phyloP scores from a whole-genome alignment of 1,140 invertebrate species.

The Drosophila gunungcola region DNA sequence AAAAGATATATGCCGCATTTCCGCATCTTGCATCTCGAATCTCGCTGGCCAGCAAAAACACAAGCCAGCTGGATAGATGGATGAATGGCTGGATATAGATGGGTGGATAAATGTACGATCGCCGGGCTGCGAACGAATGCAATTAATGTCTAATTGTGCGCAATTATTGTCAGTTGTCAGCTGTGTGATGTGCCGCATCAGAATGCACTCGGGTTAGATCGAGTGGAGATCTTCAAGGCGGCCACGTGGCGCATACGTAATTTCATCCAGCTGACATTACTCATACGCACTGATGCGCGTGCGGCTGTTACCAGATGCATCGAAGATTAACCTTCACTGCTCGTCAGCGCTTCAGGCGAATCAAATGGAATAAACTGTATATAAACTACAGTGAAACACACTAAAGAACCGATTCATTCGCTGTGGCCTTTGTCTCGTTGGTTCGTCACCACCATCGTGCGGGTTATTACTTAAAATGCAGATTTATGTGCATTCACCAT shows the following conservation, averaged over 20 bases:
- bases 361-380: constrained; percentile 27
- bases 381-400: constrained; percentile 20
- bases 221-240: constrained; percentile 41
- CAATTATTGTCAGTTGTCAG: constrained; percentile 70
- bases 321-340: constrained; percentile 72
- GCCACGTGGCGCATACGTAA: constrained; percentile 76
- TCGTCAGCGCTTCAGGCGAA: constrained; percentile 17
- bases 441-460: constrained; percentile 16
- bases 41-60: constrained; percentile 37
- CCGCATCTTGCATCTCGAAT: constrained; percentile 61
- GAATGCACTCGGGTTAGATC: constrained; percentile 15
- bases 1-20: constrained; percentile 71
- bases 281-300: constrained; percentile 67
- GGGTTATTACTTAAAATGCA: constrained; percentile 79
- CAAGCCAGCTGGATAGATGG: constrained; percentile 44
- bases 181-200: constrained; percentile 44
- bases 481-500: constrained; percentile 73
- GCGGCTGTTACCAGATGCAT: constrained; percentile 31
- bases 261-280: constrained; percentile 48
- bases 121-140: constrained; percentile 69
- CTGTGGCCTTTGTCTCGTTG: constrained; percentile 49
- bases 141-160: constrained; percentile 82
- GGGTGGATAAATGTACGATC: constrained; percentile 49
- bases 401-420: constrained; percentile 32
- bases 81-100: constrained; percentile 21